phyloP scores from a whole-genome alignment of 2,113 vertebrate species.

The Anas platyrhynchos region DNA sequence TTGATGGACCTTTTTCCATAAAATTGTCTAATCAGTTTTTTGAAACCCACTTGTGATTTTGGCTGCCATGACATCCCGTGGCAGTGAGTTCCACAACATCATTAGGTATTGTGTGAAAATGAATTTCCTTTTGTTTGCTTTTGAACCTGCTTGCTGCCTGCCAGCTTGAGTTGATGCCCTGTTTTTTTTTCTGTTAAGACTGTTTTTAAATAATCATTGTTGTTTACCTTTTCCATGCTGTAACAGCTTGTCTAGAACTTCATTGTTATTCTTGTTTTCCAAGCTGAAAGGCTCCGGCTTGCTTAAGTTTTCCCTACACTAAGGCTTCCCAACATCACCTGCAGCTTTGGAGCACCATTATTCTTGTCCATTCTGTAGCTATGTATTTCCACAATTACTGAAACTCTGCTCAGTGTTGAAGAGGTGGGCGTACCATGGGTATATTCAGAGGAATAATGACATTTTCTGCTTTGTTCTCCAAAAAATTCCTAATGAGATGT shows the following conservation, averaged over 20 bases:
- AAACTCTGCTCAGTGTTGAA: not conserved
- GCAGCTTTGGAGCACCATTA: fast-evolving
- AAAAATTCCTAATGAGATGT: not conserved
- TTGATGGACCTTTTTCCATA: constrained; percentile 56
- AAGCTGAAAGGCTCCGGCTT: not conserved
- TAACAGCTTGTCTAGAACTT: constrained; percentile 15
- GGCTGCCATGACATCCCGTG: constrained; percentile 60
- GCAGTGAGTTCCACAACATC: constrained; percentile 62
- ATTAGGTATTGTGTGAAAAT: constrained; percentile 60
- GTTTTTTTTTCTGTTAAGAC: constrained; percentile 36
- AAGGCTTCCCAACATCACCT: not conserved
- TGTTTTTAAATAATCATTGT: constrained; percentile 40
- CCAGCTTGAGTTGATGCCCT: constrained; percentile 53
- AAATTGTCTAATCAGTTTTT: constrained; percentile 32
- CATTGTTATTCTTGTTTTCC: constrained; percentile 35
- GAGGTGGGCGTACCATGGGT: not conserved
- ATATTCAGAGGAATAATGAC: not conserved
- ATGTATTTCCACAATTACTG: not conserved
- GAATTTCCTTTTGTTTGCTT: constrained; percentile 65
- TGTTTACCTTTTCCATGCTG: constrained; percentile 40
- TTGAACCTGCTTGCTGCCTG: not conserved
- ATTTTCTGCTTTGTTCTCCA: not conserved
- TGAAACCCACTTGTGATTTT: constrained; percentile 57
- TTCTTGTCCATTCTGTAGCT: not conserved
- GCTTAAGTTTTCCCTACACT: not conserved